A percentile compares a stretch with the other conserved stretches of the same genome.
These are phyloP conservation scores for Caenorhabditis parvicauda DNA, from an alignment of 2,888 invertebrate genomes.

Conservation along the genomic window DNA sequence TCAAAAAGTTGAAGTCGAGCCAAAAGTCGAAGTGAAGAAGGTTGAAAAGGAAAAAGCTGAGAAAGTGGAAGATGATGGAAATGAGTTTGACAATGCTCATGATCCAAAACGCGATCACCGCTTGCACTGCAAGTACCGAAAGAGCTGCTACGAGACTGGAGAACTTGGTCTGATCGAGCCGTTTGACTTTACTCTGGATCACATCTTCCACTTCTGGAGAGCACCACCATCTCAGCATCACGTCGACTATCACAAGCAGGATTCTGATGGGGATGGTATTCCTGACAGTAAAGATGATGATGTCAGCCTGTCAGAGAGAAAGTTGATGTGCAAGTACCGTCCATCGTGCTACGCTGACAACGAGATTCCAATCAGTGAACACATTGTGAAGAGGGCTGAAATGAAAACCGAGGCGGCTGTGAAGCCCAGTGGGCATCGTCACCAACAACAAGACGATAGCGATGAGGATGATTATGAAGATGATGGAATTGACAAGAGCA, in stretches of 20 bases:
- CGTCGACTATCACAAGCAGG: slow-evolving; percentile 10
- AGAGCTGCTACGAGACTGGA: slow-evolving; percentile 56
- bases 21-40: slow-evolving; percentile 4
- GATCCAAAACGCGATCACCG: slow-evolving; percentile 32
- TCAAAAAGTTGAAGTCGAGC: slow-evolving; percentile 1
- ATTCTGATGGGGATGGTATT: slow-evolving; percentile 25
- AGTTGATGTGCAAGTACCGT: slow-evolving; percentile 55
- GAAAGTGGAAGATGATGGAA: slow-evolving; percentile 8
- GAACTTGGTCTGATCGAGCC: slow-evolving; percentile 27
- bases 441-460: not conserved
- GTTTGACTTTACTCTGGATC: slow-evolving; percentile 17
- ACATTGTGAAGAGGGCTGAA: slow-evolving; percentile 14
- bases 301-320: slow-evolving; percentile 21
- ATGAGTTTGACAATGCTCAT: slow-evolving; percentile 25
- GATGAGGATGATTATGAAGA: slow-evolving; percentile 16
- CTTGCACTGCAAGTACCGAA: slow-evolving; percentile 52
- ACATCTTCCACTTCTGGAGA: slow-evolving; percentile 20
- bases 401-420: slow-evolving; percentile 1
- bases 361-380: slow-evolving; percentile 19
- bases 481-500: slow-evolving; percentile 17
- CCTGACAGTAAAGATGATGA: slow-evolving; percentile 28
- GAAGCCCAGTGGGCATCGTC: not conserved
- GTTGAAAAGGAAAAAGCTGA: slow-evolving; percentile 7
- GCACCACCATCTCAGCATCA: slow-evolving; percentile 21
- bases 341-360: slow-evolving; percentile 44